phyloP scores from a whole-genome alignment of 2,888 invertebrate species.

The Cetonia aurata region DNA sequence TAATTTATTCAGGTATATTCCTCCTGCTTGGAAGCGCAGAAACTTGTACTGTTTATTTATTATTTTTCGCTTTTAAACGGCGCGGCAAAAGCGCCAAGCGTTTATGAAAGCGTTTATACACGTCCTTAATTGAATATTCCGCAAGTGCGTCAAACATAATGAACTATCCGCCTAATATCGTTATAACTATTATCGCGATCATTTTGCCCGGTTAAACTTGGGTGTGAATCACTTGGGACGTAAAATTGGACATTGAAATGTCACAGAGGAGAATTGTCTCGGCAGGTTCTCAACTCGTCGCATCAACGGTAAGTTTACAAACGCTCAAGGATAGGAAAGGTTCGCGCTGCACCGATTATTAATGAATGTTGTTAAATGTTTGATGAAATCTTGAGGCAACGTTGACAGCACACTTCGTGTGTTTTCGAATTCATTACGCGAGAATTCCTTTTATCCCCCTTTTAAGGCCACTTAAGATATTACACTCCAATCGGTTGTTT shows the following conservation, averaged over 20 bases:
- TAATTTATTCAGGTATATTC: too few relatives aligned
- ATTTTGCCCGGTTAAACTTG: conserved; percentile 4
- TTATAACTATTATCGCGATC: neutral
- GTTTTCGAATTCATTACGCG: conserved; percentile 12
- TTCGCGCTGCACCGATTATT: conserved; percentile 6
- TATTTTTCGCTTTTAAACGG: too few relatives aligned
- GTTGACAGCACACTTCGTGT: conserved; percentile 10
- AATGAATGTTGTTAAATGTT: conserved; percentile 16
- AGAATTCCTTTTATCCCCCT: neutral
- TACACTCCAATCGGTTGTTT: neutral
- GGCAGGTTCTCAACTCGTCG: conserved; percentile 10
- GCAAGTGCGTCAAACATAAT: neutral
- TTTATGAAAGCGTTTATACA: too few relatives aligned
- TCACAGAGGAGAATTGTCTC: conserved; percentile 11
- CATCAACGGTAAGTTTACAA: neutral
- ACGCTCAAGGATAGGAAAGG: conserved; percentile 7
- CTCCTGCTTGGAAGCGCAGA: too few relatives aligned
- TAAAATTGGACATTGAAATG: conserved; percentile 4
- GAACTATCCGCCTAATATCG: neutral
- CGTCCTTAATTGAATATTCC: too few relatives aligned
- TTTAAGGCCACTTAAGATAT: neutral
- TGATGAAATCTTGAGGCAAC: conserved; percentile 12
- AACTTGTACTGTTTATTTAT: too few relatives aligned
- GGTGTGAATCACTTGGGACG: conserved; percentile 6
- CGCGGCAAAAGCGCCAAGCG: too few relatives aligned